Base-by-base conservation (phyloP, 2,888 invertebrate species). In the Hofmannophila pseudospretella region DNA sequence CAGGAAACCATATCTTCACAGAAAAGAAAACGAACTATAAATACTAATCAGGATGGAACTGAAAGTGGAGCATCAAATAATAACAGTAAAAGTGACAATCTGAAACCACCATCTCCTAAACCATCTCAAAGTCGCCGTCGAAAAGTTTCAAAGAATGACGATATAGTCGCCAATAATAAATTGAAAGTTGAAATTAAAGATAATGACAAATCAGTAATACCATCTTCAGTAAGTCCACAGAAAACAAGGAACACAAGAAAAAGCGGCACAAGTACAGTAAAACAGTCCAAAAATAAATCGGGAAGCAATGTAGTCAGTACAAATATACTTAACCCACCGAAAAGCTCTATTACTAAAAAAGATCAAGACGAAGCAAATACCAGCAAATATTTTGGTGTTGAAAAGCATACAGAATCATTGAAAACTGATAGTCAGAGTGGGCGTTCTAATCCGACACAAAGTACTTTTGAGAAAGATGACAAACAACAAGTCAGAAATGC, bases 301-400 rank as follows among this genome's bases (percentile, higher is more conserved):
- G 4, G 11, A 7, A 10, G 12, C 10, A 11, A 27, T 11, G 7
- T 7, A 12, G 13, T 11, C 10, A 12, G 13, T 13, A 12, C 12
- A 38, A 47, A 45, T 7, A 45, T 49, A 42, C n/a, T 39, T 8
- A 42, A 35, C 20, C 11, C 50, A 16, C 74, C 79, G 2, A 56
- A 64, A 58, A 69, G 78, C 47, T 39, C 56, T 36, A 42, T 74
- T 8, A 69, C 65, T n/a, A 23, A 23, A n/a, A 4, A n/a, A 29
- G 43, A 64, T n/a, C n/a, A n/a, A 50, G 62, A 58, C 35, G 41
- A 54, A 26, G 42, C 52, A 36, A 52, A 47, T 32, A 47, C 69
- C 31, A 80, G 82, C 40, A 57, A 67, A 47, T 79, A 70, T 53
- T 81, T 82, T 58, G 50, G 59, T 37, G 51, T 16, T 16, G 5